Evolutionary conservation across 2,113 vertebrate genomes (phyloP).

Genomic region (Tychaedon coryphoeus): DNA sequence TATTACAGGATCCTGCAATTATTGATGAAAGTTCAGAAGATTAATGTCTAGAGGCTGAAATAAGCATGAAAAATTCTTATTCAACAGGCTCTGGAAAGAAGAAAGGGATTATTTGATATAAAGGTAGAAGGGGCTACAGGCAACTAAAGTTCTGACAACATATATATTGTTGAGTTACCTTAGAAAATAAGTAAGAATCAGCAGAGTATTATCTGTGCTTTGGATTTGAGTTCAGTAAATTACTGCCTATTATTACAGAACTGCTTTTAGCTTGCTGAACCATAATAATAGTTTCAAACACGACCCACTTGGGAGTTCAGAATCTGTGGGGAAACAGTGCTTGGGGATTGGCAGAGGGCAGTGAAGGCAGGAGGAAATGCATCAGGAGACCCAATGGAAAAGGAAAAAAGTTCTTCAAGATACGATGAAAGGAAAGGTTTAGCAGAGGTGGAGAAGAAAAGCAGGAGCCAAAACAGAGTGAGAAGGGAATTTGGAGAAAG

Average conservation of each 20-base stretch:
- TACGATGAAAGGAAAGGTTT: background rate
- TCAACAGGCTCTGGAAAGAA: background rate
- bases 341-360: background rate
- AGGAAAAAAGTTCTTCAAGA: background rate
- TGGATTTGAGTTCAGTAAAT: background rate
- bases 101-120: background rate
- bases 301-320: background rate
- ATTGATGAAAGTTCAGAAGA: conserved; percentile 2
- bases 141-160: background rate
- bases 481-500: background rate
- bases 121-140: background rate
- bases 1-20: background rate
- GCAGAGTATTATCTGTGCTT: background rate
- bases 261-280: background rate
- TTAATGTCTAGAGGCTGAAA: background rate
- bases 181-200: background rate
- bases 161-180: background rate
- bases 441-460: background rate
- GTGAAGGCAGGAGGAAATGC: background rate
- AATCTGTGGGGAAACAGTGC: background rate
- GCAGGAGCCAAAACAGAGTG: background rate
- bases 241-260: background rate
- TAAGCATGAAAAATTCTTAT: background rate
- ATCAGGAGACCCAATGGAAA: background rate
- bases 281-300: background rate